Base-by-base conservation (phyloP, 2,113 vertebrate genomes). In the Oncorhynchus clarkii region DNA sequence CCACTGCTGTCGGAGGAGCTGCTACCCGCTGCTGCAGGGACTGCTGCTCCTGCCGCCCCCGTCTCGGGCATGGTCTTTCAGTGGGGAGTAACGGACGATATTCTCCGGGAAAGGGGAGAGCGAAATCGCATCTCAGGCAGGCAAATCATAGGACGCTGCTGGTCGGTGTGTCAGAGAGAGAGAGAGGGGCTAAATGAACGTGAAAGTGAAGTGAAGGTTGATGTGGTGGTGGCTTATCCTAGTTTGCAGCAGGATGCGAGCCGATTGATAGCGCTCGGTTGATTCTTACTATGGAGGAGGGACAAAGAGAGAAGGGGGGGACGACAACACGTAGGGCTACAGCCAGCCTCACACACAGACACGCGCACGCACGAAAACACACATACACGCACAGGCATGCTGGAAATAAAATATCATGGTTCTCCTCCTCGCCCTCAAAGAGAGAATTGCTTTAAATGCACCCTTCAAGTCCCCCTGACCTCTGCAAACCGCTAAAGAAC, bases 1-100 rank as follows among this genome's bases (percentile, higher is more conserved):
- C 51, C 51, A 73, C 83, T 75, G 92, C 89, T 84, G 75, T 90
- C 89, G 70, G 80, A 80, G 84, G 84, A 81, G 88, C 75, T 70
- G 80, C 85, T 74, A 57, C 81, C 82, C 2, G 85, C 83, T 49
- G 84, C 60, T 83, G 82, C 81, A 65, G 86, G 77, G 27, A 85
- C 85, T 31, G 83, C 82, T 20, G 88, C 84, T 22, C 78, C 84
- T 60, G 83, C 86, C 83, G 92, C 93, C 67, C 91, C 87, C 80
- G 91, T 31, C 83, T 94, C 93, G 81, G 94, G 89, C 90, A 94
- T 93, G 86, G 93, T 94, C 87, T 45, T 45, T 45, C 39, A 88
- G 86, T 85, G 86, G 80, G 87, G 86, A 84, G 87, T 74, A 70
- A 81, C 83, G 82, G 78, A 76, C 75, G 88, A 70, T 86, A 79